These are phyloP conservation scores for Drosophila birchii DNA, from an alignment of 2,888 invertebrate genomes.

Conservation along the genomic window DNA sequence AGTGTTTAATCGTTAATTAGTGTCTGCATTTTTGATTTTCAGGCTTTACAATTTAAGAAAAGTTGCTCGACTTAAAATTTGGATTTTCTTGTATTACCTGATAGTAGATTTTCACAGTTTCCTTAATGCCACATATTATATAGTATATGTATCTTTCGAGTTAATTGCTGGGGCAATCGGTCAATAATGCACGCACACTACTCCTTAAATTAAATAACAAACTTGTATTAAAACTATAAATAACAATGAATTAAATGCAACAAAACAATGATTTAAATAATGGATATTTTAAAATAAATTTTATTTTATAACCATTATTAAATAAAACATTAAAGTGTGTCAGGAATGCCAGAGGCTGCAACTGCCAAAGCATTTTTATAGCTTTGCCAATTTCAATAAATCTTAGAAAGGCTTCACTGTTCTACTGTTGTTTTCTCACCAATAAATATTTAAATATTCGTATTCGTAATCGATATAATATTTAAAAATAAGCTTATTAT, in stretches of 20 bases:
- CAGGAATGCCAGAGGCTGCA: no score
- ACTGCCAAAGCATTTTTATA: no score
- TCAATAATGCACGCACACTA: background rate
- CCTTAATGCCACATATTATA: background rate
- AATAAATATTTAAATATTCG: no score
- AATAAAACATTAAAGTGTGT: no score
- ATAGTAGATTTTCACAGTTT: conserved; percentile 2
- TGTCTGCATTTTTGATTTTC: background rate
- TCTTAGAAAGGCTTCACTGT: no score
- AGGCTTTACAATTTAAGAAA: background rate
- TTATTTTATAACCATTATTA: no score
- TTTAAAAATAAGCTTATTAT: no score
- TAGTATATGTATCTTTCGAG: background rate
- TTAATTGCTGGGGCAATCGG: conserved; percentile 9
- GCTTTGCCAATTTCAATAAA: no score
- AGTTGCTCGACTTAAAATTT: background rate
- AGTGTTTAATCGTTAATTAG: conserved; percentile 10
- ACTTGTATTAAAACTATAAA: background rate
- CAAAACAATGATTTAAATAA: background rate
- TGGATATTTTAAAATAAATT: no score
- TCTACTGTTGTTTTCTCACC: no score
- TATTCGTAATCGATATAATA: no score
- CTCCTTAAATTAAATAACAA: background rate
- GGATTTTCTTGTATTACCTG: background rate
- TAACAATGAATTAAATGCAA: background rate